phyloP scores from a whole-genome alignment of 2,797 vertebrate species.

The Odontamblyopus rebecca region DNA sequence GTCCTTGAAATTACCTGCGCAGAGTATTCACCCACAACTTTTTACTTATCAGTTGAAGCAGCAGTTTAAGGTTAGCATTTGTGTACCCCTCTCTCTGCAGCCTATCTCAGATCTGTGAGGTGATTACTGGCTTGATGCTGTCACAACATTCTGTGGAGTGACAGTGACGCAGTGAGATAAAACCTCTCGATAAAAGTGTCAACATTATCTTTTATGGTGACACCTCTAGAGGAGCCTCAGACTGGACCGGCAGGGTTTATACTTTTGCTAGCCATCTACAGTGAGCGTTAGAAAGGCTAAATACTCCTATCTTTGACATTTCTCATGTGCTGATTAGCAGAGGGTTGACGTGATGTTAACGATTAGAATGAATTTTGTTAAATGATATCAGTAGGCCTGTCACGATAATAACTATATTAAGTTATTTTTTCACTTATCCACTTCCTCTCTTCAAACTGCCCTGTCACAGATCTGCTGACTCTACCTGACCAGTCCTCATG shows the following conservation, averaged over 20 bases:
- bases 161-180: constrained; percentile 55
- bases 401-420: too few species aligned
- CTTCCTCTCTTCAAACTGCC: too few species aligned
- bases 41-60: constrained; percentile 3
- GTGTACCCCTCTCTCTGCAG: constrained; percentile 18
- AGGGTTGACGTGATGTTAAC: constrained; percentile 26
- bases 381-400: constrained; percentile 11
- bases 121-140: constrained; percentile 49
- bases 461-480: too few species aligned
- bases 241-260: constrained; percentile 40
- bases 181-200: constrained; percentile 59
- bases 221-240: constrained; percentile 36
- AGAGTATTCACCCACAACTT: background rate
- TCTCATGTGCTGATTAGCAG: constrained; percentile 12
- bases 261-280: constrained; percentile 51
- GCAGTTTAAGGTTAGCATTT: constrained; percentile 1
- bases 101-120: constrained; percentile 40
- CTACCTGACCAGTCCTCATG: too few species aligned
- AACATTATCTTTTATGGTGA: constrained; percentile 41
- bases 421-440: too few species aligned
- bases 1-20: background rate
- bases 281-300: too few species aligned
- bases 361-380: constrained; percentile 28
- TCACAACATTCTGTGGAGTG: constrained; percentile 58
- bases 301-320: background rate